These are phyloP conservation scores for Stenurella melanura DNA, from an alignment of 2,888 invertebrate species.

Conservation along the genomic window DNA sequence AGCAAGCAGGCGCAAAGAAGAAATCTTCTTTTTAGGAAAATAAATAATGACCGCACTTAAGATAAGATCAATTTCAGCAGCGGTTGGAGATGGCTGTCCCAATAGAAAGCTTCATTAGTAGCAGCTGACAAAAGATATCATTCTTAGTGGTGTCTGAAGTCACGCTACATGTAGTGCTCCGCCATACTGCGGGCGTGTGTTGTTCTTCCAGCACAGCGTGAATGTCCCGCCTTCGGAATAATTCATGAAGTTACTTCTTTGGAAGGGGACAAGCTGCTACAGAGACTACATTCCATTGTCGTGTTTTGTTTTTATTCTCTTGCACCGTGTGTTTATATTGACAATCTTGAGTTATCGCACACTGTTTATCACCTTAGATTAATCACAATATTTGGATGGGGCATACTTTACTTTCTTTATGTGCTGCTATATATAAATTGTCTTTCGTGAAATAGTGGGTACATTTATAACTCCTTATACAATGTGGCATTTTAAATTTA, in stretches of 20 bases:
- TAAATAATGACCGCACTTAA: constrained; percentile 41
- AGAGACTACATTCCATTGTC: constrained; percentile 46
- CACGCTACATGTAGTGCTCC: constrained; percentile 51
- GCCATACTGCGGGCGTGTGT: constrained; percentile 71
- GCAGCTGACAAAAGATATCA: constrained; percentile 58
- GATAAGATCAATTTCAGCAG: constrained; percentile 54
- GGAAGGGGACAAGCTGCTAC: constrained; percentile 37
- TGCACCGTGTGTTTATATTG: constrained; percentile 28
- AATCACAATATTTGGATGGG: constrained; percentile 45
- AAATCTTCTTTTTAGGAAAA: constrained; percentile 14
- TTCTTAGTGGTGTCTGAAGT: constrained; percentile 47
- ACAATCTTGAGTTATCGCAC: constrained; percentile 43
- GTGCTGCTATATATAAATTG: constrained; percentile 1
- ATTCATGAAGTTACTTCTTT: constrained; percentile 62
- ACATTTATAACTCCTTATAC: neutral
- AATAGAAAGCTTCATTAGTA: constrained; percentile 63
- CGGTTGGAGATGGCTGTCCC: constrained; percentile 58
- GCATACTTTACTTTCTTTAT: constrained; percentile 24
- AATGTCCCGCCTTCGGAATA: constrained; percentile 66
- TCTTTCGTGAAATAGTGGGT: neutral
- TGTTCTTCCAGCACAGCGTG: constrained; percentile 64
- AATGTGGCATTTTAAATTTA: too few relatives aligned
- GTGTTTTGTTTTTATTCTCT: constrained; percentile 45
- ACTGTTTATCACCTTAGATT: constrained; percentile 16
- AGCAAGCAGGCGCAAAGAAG: neutral